A percentile compares a stretch with the other conserved stretches of the same genome.
These are phyloP conservation scores for Margarornis squamiger DNA, from an alignment of 2,797 vertebrate species.

Conservation along the genomic window DNA sequence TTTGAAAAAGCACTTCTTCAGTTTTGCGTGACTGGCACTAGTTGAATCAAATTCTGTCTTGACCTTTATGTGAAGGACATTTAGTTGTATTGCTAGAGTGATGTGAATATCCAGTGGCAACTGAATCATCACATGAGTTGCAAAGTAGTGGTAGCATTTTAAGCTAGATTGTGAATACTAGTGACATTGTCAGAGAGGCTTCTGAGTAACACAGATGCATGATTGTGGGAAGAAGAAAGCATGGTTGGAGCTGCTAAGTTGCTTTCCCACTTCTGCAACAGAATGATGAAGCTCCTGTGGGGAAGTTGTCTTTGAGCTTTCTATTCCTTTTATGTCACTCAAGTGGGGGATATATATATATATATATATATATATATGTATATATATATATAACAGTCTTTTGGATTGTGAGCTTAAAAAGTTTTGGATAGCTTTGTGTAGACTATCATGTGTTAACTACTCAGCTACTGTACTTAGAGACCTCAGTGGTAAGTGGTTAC, in stretches of 20 bases:
- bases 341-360: rapidly evolving
- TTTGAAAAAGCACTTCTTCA: background rate
- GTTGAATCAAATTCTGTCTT: background rate
- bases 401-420: background rate
- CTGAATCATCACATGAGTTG: background rate
- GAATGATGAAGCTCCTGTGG: background rate
- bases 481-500: background rate
- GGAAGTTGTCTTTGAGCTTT: background rate
- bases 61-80: background rate
- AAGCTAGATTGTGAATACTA: background rate
- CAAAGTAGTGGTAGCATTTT: background rate
- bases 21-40: background rate
- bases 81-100: background rate
- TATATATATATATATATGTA: too few species aligned
- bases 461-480: background rate
- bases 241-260: background rate
- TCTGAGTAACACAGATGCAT: background rate
- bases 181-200: background rate
- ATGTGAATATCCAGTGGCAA: background rate
- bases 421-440: background rate
- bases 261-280: background rate
- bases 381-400: background rate
- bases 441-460: background rate
- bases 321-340: background rate
- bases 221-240: background rate